Conservation (phyloP, 2,888 invertebrate genomes). For the Cerceris rybyensis region DNA sequence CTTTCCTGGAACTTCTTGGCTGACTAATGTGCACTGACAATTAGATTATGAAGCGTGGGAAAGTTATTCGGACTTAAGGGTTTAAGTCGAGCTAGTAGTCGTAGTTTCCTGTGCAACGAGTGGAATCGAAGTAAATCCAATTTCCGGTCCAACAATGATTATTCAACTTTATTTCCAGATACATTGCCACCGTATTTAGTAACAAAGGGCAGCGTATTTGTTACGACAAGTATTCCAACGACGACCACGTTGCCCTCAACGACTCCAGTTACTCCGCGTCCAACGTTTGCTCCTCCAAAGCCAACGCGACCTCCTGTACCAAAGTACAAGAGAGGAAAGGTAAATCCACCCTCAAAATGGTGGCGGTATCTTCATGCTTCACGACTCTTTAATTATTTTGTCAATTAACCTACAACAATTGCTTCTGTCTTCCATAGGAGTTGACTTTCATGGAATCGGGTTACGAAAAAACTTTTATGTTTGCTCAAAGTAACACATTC, state of each 20-base stretch:
- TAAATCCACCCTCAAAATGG: slow-evolving; percentile 43
- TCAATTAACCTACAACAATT: not conserved
- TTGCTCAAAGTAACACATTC: slow-evolving; percentile 94
- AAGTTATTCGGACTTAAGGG: too few species aligned
- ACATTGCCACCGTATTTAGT: slow-evolving; percentile 83
- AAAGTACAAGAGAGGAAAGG: slow-evolving; percentile 87
- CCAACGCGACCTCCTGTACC: slow-evolving; percentile 86
- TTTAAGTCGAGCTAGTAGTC: too few species aligned
- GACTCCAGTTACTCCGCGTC: slow-evolving; percentile 78
- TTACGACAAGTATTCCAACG: slow-evolving; percentile 80
- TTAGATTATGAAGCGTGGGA: too few species aligned
- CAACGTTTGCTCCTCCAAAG: slow-evolving; percentile 81
- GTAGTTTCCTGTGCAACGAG: too few species aligned
- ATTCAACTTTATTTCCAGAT: slow-evolving; percentile 76
- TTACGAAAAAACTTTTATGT: slow-evolving; percentile 93
- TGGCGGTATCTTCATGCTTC: not conserved
- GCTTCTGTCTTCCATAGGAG: slow-evolving; percentile 82
- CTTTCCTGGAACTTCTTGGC: too few species aligned
- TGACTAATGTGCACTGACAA: too few species aligned
- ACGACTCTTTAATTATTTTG: not conserved
- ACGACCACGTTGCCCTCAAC: slow-evolving; percentile 83
- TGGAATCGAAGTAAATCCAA: too few species aligned
- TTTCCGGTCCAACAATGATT: not conserved
- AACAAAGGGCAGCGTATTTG: slow-evolving; percentile 78
- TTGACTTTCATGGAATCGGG: slow-evolving; percentile 94